A percentile compares a stretch with the other conserved stretches of the same genome.
phyloP scores from a whole-genome alignment of 1,140 invertebrate genomes.

The Heliconius eleuchia region DNA sequence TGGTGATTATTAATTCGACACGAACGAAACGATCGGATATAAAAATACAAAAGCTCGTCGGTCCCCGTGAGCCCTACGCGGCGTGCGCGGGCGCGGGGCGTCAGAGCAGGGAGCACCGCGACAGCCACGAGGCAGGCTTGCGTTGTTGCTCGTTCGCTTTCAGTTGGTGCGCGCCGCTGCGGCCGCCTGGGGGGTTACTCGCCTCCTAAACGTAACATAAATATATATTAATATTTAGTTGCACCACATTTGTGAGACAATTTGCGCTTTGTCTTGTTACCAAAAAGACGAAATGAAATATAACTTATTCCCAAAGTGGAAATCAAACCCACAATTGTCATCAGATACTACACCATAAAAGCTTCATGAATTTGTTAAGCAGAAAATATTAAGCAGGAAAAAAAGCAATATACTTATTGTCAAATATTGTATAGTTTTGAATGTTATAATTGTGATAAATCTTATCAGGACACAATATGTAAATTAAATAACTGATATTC shows the following conservation, averaged over 20 bases:
- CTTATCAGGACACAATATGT: neutral
- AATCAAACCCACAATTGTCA: too few species aligned
- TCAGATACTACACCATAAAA: too few species aligned
- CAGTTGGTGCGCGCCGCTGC: constrained; percentile 85
- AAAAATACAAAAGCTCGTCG: constrained; percentile 80
- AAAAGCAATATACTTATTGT: neutral
- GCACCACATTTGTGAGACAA: too few species aligned
- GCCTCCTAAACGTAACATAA: constrained; percentile 83
- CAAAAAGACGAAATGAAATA: too few species aligned
- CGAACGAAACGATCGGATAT: constrained; percentile 63
- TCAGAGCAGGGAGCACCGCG: constrained; percentile 89
- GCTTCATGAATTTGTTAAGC: too few species aligned
- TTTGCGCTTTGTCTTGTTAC: too few species aligned
- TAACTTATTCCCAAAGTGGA: too few species aligned
- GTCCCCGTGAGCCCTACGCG: constrained; percentile 51
- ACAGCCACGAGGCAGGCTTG: constrained; percentile 88
- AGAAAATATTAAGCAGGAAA: neutral
- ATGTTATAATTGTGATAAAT: neutral
- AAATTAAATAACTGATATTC: neutral
- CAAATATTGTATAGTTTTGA: neutral
- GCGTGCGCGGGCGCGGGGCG: constrained; percentile 57
- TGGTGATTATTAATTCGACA: constrained; percentile 20
- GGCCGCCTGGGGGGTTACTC: constrained; percentile 88
- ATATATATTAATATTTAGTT: too few species aligned
- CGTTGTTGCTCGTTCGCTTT: constrained; percentile 86